Conservation (phyloP, 2,113 vertebrate genomes). For the Ptyas mucosa region DNA sequence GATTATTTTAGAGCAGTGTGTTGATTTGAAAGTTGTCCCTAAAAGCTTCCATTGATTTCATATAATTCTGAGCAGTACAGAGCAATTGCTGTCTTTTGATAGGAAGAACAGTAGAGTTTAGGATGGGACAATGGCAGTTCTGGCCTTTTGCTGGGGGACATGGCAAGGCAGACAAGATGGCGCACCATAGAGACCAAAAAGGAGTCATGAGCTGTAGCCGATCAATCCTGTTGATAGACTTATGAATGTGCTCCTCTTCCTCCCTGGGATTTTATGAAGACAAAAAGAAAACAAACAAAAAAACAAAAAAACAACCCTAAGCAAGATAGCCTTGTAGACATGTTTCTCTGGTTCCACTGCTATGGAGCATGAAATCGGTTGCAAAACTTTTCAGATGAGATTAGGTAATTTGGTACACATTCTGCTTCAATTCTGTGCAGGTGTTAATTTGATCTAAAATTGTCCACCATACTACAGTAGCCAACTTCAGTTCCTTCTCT, state of each 20-base stretch:
- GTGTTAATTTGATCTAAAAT: neutral
- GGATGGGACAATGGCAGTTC: neutral
- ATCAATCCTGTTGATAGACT: neutral
- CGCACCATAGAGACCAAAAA: neutral
- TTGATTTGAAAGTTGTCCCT: neutral
- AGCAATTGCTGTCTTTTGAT: neutral
- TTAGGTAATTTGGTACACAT: neutral
- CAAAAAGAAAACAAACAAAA: neutral
- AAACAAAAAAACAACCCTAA: no score
- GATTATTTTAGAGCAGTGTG: neutral
- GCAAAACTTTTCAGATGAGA: neutral
- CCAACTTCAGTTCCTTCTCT: neutral
- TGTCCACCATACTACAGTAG: neutral
- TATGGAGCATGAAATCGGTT: neutral
- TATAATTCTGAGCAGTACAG: neutral
- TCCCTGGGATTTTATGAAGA: neutral
- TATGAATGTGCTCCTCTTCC: neutral
- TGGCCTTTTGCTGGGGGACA: neutral
- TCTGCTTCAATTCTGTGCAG: neutral
- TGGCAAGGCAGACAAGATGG: neutral
- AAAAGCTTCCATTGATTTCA: neutral
- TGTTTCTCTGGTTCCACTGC: neutral
- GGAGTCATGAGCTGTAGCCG: neutral
- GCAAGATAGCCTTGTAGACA: neutral
- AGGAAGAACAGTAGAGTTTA: neutral